phyloP scores from a whole-genome alignment of 2,797 vertebrate species.

The Argentina silus region DNA sequence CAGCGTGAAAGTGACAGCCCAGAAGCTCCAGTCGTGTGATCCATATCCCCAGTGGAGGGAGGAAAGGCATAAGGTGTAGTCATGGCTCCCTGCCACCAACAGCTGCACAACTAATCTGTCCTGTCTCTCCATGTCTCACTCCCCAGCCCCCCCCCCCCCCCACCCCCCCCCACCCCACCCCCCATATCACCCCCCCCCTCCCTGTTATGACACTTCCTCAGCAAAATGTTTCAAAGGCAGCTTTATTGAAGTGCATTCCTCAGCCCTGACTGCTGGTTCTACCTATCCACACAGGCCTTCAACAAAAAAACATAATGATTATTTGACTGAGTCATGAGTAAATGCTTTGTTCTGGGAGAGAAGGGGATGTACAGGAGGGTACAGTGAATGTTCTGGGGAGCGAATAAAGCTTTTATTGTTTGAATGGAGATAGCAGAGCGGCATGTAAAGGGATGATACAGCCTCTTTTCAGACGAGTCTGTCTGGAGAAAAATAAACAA shows the following conservation, averaged over 20 bases:
- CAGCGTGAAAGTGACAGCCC: neutral
- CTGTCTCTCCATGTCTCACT: slow-evolving; percentile 53
- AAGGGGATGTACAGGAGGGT: slow-evolving; percentile 57
- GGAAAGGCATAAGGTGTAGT: slow-evolving; percentile 52
- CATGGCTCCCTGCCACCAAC: slow-evolving; percentile 57
- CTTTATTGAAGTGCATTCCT: slow-evolving; percentile 75
- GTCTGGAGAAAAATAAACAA: slow-evolving; percentile 64
- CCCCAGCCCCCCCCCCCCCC: neutral
- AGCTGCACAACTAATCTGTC: slow-evolving; percentile 67
- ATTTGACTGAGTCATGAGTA: slow-evolving; percentile 74
- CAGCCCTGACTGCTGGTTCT: slow-evolving; percentile 65
- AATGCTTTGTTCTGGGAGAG: slow-evolving; percentile 69
- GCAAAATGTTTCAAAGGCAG: slow-evolving; percentile 65
- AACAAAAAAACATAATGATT: slow-evolving; percentile 71
- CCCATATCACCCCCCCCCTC: slow-evolving; percentile 15
- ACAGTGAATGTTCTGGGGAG: slow-evolving; percentile 46
- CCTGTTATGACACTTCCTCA: slow-evolving; percentile 71
- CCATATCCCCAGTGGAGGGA: slow-evolving; percentile 34
- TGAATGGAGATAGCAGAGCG: slow-evolving; percentile 13
- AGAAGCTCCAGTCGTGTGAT: neutral
- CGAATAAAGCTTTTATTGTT: slow-evolving; percentile 67
- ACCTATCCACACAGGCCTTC: slow-evolving; percentile 70
- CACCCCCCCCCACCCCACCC: slow-evolving; percentile 1
- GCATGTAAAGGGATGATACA: slow-evolving; percentile 54
- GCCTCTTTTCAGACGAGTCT: slow-evolving; percentile 49